Base-by-base conservation (phyloP, 2,888 invertebrate genomes). In the Heliothis peltigera region DNA sequence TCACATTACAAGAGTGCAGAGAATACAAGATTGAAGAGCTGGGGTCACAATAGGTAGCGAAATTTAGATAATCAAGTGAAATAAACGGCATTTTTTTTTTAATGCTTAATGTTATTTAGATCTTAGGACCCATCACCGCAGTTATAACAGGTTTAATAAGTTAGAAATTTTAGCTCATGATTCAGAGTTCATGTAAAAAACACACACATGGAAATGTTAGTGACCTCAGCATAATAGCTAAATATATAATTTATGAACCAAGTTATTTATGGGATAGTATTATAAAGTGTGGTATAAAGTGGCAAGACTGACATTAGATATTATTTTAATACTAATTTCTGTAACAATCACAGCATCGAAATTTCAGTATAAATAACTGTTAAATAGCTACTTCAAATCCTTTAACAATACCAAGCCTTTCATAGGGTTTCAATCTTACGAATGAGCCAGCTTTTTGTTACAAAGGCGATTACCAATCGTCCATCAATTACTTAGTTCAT, bases 1-100 rank as follows among this genome's bases (percentile, higher is more conserved):
- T 56, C 18, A 69, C 51, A 53, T 35, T 49, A 15, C 28, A 42
- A 48, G 64, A 46, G 64, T 64, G 77, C 15, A 21, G 57, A 46
- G 12, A 44, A 60, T 54, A 77, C 54, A 71, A 17, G 59, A 46
- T 47, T 22, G 28, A 42, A 39, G 7, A 43, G 47, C 7, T 21
- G 18, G 17, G 47, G 28, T 43, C 55, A 75, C 46, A 68, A 48
- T 46, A 55, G 21, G 53, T 39, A 15, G 39, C n/a, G 39, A 32
- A 4, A 32, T 39, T n/a, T n/a, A 39, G n/a, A 10, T 5, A n/a
- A 15, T 39, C 15, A 39, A 39, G n/a, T n/a, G n/a, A n/a, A n/a
- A n/a, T n/a, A n/a, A n/a, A n/a, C n/a, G n/a, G n/a, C n/a, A n/a
- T n/a, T n/a, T n/a, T n/a, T n/a, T n/a, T n/a, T 39, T 39, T 10